Conservation (phyloP, 2,888 invertebrate species). For the Drosophila tripunctata region DNA sequence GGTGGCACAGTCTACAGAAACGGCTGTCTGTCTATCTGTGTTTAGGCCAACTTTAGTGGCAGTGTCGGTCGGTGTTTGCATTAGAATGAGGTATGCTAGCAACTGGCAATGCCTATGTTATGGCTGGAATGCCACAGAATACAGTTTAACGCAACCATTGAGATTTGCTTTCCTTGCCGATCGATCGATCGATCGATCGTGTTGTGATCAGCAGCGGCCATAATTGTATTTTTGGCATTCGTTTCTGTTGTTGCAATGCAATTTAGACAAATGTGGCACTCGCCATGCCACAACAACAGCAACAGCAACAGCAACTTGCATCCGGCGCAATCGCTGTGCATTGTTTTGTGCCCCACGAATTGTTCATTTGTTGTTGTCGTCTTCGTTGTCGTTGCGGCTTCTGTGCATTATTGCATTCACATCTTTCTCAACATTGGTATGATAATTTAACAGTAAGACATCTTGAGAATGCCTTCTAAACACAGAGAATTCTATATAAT, state of each 20-base stretch:
- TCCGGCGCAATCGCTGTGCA: too few species aligned
- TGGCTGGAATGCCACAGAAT: conserved; percentile 68
- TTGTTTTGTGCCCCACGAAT: too few species aligned
- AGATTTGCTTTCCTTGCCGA: conserved; percentile 56
- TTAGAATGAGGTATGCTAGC: conserved; percentile 74
- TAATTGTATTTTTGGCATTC: conserved; percentile 76
- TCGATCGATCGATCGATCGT: too few species aligned
- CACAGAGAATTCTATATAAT: too few species aligned
- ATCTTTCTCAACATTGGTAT: too few species aligned
- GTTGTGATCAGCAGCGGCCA: conserved; percentile 65
- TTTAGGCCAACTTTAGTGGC: conserved; percentile 1
- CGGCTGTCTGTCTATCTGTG: not conserved
- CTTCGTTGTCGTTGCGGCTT: too few species aligned
- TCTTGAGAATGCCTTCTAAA: too few species aligned
- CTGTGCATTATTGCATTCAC: too few species aligned
- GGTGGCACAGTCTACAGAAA: conserved; percentile 30
- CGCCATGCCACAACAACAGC: conserved; percentile 33
- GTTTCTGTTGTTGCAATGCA: conserved; percentile 46
- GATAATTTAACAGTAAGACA: too few species aligned
- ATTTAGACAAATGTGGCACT: conserved; percentile 72
- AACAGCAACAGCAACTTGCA: too few species aligned
- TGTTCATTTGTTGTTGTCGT: too few species aligned
- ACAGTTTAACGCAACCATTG: conserved; percentile 64
- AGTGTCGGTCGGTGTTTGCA: conserved; percentile 54
- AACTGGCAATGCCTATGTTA: conserved; percentile 13